Conservation (phyloP, 2,113 vertebrate genomes). For the Acanthisitta chloris region DNA sequence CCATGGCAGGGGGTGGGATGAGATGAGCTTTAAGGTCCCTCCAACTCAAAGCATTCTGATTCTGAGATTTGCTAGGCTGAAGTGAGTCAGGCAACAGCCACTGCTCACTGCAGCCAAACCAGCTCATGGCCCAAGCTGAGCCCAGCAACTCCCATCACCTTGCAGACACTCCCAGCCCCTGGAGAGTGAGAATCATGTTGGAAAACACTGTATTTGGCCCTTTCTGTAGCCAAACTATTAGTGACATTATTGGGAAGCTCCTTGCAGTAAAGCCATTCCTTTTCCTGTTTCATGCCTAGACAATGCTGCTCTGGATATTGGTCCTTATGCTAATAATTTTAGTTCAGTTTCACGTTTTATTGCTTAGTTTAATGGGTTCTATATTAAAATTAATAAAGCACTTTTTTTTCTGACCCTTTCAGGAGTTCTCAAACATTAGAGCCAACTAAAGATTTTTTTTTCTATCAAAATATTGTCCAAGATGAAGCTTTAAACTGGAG, state of each 20-base stretch:
- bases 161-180: fast-evolving
- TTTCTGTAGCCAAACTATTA: not conserved
- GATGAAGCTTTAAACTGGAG: not conserved
- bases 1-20: not conserved
- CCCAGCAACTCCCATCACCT: not conserved
- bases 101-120: fast-evolving
- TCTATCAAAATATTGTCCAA: not conserved
- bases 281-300: not conserved
- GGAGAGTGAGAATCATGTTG: fast-evolving
- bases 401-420: not conserved
- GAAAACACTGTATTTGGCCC: not conserved
- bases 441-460: not conserved
- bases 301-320: not conserved
- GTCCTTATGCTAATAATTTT: not conserved
- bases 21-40: not conserved
- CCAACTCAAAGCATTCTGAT: not conserved
- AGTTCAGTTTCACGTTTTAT: not conserved
- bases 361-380: not conserved
- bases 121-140: not conserved
- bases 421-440: not conserved
- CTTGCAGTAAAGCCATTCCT: not conserved
- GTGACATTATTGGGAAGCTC: not conserved
- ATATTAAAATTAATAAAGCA: not conserved
- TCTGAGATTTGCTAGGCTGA: not conserved
- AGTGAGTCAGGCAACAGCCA: not conserved